Conservation (phyloP, 2,888 invertebrate species). For the Platycheirus rosarum region DNA sequence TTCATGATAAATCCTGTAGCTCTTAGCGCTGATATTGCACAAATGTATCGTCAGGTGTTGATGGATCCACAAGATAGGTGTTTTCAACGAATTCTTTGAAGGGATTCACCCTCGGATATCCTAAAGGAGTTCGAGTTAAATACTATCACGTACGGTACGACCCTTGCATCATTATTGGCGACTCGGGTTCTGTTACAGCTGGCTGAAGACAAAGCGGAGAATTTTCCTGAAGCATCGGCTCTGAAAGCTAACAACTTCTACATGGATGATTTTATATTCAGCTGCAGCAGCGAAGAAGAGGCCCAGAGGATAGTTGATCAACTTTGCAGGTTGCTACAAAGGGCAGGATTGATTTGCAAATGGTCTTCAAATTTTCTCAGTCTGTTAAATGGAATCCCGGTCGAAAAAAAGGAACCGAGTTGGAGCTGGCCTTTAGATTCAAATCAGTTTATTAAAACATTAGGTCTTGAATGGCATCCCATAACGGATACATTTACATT, state of each 20-base stretch:
- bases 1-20: conserved; percentile 49
- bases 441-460: conserved; percentile 9
- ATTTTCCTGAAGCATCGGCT: conserved; percentile 27
- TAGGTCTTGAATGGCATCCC: conserved; percentile 12
- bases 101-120: neutral
- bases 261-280: conserved; percentile 53
- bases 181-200: conserved; percentile 48
- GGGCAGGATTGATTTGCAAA: neutral
- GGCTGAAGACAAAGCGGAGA: conserved; percentile 24
- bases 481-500: conserved; percentile 3
- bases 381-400: neutral
- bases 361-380: neutral
- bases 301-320: neutral
- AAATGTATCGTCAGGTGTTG: conserved; percentile 64
- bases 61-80: conserved; percentile 24
- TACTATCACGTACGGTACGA: conserved; percentile 56
- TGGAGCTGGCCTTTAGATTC: neutral
- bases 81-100: conserved; percentile 68
- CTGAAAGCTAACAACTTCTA: conserved; percentile 44
- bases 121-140: conserved; percentile 53
- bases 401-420: neutral
- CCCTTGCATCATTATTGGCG: conserved; percentile 41
- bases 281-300: conserved; percentile 1
- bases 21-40: conserved; percentile 59
- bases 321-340: neutral